Evolutionary conservation across 1,140 invertebrate species (phyloP).

Genomic region (Paraescarpia echinospica): DNA sequence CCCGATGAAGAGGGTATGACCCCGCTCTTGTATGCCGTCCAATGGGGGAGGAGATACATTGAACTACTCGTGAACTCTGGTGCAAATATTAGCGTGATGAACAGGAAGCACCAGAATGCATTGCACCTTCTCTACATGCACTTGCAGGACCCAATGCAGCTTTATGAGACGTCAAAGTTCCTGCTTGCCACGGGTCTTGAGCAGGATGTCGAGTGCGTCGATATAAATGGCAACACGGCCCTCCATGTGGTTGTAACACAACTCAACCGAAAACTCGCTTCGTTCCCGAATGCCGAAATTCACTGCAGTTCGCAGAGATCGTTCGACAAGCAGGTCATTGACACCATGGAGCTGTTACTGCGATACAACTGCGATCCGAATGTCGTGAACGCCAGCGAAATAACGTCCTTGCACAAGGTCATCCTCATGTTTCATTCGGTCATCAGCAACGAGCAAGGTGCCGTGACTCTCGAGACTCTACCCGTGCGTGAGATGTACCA

Average conservation of each 20-base stretch:
- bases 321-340: conserved; percentile 48
- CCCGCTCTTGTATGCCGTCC: conserved; percentile 47
- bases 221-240: conserved; percentile 46
- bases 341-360: conserved; percentile 43
- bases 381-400: conserved; percentile 38
- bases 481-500: conserved; percentile 41
- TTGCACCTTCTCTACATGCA: conserved; percentile 51
- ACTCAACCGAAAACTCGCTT: conserved; percentile 39
- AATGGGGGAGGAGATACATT: conserved; percentile 47
- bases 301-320: conserved; percentile 39
- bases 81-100: conserved; percentile 42
- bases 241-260: conserved; percentile 49
- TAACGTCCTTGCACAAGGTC: conserved; percentile 45
- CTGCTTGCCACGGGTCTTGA: conserved; percentile 52
- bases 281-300: neutral
- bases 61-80: conserved; percentile 46
- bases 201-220: conserved; percentile 46
- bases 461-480: conserved; percentile 34
- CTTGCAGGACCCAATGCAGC: conserved; percentile 46
- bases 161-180: conserved; percentile 50
- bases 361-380: conserved; percentile 49
- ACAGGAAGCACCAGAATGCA: conserved; percentile 44
- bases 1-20: conserved; percentile 43
- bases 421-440: conserved; percentile 34
- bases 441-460: conserved; percentile 20